Evolutionary conservation across 1,140 invertebrate species (phyloP).

Genomic region (Magallana ariakensis): DNA sequence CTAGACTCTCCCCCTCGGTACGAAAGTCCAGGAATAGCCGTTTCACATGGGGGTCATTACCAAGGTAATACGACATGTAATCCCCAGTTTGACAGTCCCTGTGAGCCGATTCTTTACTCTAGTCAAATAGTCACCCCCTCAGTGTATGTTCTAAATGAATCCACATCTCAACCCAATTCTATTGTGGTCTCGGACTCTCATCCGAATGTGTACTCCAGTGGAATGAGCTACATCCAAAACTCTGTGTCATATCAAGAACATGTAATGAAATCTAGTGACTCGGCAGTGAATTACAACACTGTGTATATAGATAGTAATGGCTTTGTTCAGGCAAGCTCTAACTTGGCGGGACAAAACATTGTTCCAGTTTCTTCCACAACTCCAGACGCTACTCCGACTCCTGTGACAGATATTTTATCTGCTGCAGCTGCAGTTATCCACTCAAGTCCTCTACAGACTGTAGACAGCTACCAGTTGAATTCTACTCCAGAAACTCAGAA

Average conservation of each 20-base stretch:
- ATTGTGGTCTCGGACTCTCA: neutral
- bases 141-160: neutral
- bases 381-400: neutral
- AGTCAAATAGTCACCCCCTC: neutral
- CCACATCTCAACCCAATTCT: neutral
- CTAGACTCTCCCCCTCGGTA: neutral
- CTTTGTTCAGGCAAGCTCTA: neutral
- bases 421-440: neutral
- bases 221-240: neutral
- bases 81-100: neutral
- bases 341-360: neutral
- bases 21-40: neutral
- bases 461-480: neutral
- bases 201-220: neutral
- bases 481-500: neutral
- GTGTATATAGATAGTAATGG: conserved; percentile 7
- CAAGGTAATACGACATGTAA: neutral
- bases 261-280: neutral
- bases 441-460: conserved; percentile 4
- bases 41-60: neutral
- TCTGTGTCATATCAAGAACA: neutral
- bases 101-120: neutral
- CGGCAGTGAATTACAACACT: neutral
- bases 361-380: neutral
- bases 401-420: neutral